phyloP scores from a whole-genome alignment of 2,797 vertebrate species.

The Cuculus canorus region DNA sequence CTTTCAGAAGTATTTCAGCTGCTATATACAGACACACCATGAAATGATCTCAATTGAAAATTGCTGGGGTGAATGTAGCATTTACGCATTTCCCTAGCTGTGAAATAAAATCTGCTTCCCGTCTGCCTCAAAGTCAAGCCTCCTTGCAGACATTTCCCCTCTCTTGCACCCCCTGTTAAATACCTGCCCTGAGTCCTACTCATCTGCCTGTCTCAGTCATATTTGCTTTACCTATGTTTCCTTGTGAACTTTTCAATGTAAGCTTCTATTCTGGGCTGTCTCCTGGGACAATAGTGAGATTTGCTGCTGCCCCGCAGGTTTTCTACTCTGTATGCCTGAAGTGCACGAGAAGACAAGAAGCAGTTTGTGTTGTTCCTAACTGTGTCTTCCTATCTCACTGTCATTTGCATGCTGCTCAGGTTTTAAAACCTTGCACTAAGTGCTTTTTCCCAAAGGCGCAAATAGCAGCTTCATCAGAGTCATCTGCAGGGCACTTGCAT shows the following conservation, averaged over 20 bases:
- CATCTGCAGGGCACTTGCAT: slow-evolving; percentile 58
- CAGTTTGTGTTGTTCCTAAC: slow-evolving; percentile 33
- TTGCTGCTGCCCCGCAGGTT: slow-evolving; percentile 10
- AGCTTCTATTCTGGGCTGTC: not conserved
- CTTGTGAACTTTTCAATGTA: not conserved
- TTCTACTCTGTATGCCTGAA: slow-evolving; percentile 46
- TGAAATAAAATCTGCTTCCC: slow-evolving; percentile 61
- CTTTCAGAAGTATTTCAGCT: slow-evolving; percentile 7
- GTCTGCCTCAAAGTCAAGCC: slow-evolving; percentile 59
- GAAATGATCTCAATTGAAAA: slow-evolving; percentile 71
- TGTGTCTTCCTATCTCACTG: slow-evolving; percentile 52
- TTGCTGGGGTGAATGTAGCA: slow-evolving; percentile 62
- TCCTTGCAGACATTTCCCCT: slow-evolving; percentile 30
- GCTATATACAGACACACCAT: slow-evolving; percentile 44
- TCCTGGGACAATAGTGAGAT: not conserved
- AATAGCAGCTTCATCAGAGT: slow-evolving; percentile 61
- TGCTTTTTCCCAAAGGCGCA: slow-evolving; percentile 59
- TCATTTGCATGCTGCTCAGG: slow-evolving; percentile 68
- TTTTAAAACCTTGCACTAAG: slow-evolving; percentile 67
- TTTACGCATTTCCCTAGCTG: slow-evolving; percentile 64
- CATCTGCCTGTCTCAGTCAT: not conserved
- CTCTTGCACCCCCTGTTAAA: not conserved
- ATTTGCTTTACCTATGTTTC: not conserved
- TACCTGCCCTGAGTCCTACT: not conserved
- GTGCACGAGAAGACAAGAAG: not conserved